Conservation (phyloP, 2,888 invertebrate genomes). For the Eremobia ochroleuca region DNA sequence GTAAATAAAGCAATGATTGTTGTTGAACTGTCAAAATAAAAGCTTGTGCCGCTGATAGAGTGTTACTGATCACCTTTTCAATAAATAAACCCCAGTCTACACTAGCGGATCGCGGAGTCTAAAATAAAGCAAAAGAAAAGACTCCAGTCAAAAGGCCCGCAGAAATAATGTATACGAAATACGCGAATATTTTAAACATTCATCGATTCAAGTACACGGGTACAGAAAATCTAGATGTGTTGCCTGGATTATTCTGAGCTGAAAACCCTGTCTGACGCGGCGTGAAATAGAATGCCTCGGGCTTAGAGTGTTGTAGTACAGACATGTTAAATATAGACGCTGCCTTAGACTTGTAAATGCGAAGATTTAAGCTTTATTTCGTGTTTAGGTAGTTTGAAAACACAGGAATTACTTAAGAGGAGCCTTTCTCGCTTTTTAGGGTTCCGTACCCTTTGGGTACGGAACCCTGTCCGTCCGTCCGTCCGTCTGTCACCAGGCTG, state of each 20-base stretch:
- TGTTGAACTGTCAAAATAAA: no score
- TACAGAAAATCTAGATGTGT: slow-evolving; percentile 32
- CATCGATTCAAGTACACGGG: slow-evolving; percentile 3
- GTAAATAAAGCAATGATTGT: no score
- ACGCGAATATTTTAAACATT: slow-evolving; percentile 56
- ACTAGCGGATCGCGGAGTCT: background rate
- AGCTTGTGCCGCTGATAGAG: background rate
- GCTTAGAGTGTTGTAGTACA: slow-evolving; percentile 42
- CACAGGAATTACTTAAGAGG: background rate
- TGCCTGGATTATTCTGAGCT: slow-evolving; percentile 48
- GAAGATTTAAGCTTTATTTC: background rate
- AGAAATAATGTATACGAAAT: slow-evolving; percentile 41
- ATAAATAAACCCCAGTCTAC: slow-evolving; percentile 27
- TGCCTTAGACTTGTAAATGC: background rate
- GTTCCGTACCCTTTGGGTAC: no score
- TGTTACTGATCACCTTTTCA: slow-evolving; percentile 4
- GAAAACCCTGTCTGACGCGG: slow-evolving; percentile 60
- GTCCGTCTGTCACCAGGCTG: no score
- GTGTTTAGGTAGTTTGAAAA: background rate
- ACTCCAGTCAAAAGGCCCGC: slow-evolving; percentile 21
- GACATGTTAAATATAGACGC: slow-evolving; percentile 17
- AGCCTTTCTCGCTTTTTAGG: no score
- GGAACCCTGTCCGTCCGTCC: no score
- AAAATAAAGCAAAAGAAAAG: slow-evolving; percentile 25
- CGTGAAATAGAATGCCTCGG: slow-evolving; percentile 74